A percentile compares a stretch with the other conserved stretches of the same genome.
These are phyloP conservation scores for Leuciscus waleckii DNA, from an alignment of 2,797 vertebrate species.

Conservation along the genomic window DNA sequence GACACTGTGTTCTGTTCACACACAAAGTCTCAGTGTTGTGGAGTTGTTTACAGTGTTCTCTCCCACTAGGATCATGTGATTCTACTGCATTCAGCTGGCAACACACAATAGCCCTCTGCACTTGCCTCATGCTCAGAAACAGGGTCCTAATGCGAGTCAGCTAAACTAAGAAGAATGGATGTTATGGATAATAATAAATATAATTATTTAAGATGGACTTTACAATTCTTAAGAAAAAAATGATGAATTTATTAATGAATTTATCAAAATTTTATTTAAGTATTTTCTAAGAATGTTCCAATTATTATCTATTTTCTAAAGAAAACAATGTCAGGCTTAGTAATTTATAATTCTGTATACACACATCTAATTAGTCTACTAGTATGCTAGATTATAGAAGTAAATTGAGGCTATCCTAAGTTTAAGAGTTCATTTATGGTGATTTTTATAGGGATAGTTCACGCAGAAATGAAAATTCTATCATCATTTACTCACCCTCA, in stretches of 20 bases:
- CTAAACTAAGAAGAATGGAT: not conserved
- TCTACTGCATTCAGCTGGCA: conserved; percentile 49
- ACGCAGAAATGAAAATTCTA: not conserved
- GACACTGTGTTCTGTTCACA: conserved; percentile 31
- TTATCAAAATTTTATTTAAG: not conserved
- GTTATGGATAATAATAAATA: not conserved
- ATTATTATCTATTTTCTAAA: conserved; percentile 2
- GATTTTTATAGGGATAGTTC: not conserved
- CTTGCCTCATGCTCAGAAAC: conserved; percentile 5
- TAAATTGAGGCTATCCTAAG: not conserved
- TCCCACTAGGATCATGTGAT: conserved; percentile 52
- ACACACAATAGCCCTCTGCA: conserved; percentile 44
- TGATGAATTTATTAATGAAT: not conserved
- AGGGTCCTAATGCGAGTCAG: conserved; percentile 34
- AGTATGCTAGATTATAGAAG: not conserved
- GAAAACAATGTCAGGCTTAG: not conserved
- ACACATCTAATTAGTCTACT: not conserved
- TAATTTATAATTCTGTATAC: not conserved
- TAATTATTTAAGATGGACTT: not conserved
- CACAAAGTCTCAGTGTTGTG: conserved; percentile 43
- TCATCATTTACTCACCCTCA: not conserved
- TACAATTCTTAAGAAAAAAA: not conserved
- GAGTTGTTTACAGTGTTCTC: conserved; percentile 35
- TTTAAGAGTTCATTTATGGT: not conserved
- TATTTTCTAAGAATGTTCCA: not conserved